Conservation (phyloP, 2,888 invertebrate genomes). For the Amblyjoppa fuscipennis region DNA sequence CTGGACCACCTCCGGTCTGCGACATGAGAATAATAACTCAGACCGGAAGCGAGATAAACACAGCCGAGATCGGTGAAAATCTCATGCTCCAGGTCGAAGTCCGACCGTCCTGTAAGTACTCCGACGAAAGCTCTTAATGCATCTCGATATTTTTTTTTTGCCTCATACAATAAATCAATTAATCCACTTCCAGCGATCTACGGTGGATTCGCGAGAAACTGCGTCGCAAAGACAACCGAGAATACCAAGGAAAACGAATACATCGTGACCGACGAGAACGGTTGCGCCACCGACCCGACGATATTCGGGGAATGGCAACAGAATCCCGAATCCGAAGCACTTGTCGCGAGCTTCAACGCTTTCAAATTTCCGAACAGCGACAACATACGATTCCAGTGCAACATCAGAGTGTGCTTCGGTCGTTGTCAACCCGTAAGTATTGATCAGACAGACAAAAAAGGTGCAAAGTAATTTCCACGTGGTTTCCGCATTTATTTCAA, state of each 20-base stretch:
- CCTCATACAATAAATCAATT: neutral
- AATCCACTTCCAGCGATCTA: constrained; percentile 89
- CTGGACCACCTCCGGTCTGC: constrained; percentile 97
- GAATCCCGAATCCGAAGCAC: constrained; percentile 93
- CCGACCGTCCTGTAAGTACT: constrained; percentile 88
- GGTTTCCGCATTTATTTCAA: too few species aligned
- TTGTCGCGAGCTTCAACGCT: constrained; percentile 96
- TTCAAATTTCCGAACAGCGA: constrained; percentile 98
- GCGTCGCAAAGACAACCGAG: constrained; percentile 97
- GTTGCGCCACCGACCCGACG: constrained; percentile 96
- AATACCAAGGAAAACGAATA: constrained; percentile 95
- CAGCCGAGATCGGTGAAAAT: constrained; percentile 96
- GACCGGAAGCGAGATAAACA: constrained; percentile 94
- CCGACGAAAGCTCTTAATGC: neutral
- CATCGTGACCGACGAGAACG: constrained; percentile 96
- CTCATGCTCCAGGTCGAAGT: constrained; percentile 94
- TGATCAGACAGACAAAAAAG: neutral
- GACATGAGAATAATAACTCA: constrained; percentile 96
- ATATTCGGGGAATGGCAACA: constrained; percentile 98
- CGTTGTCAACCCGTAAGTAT: constrained; percentile 95
- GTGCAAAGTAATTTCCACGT: too few species aligned
- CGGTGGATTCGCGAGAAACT: constrained; percentile 96
- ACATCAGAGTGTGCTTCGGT: constrained; percentile 97
- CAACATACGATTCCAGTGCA: constrained; percentile 97
- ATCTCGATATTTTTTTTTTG: neutral